Base-by-base conservation (phyloP, 2,888 invertebrate genomes). In the Hirtodrosophila trivittata region DNA sequence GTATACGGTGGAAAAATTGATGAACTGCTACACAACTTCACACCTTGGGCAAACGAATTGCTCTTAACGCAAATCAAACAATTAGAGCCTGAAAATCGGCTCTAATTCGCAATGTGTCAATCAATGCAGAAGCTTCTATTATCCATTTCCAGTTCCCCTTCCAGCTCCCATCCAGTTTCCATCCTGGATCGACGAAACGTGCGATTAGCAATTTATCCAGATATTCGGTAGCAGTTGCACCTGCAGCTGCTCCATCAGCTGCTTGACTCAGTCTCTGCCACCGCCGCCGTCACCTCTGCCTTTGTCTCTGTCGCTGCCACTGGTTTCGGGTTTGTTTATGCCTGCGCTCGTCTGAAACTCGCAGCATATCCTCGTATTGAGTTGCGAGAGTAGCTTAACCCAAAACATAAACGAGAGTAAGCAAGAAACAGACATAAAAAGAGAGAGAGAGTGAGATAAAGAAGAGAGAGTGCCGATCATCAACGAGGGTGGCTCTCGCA, bases 1-100 rank as follows among this genome's bases (percentile, higher is more conserved):
- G 65, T 86, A 80, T 86, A 80, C 80, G 63, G 56, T 43, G 65
- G 86, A 63, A 83, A 80, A 86, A 52, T 69, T 30, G 13, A 30
- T n/a, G 4, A 12, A 45, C 10, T 35, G 39, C 30, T 16, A 50
- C 16, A 45, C 30, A 55, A 39, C 30, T 45, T 49, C 56, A 41
- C 56, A 30, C 65, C 46, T 65, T 13, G 5, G 12, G 2, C 10
- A 4, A 4, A 12, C 4, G 18, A 33, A 33, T 12, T 33, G 13
- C 52, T 38, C 45, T 60, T 26, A 43, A 57, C 52, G 62, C 41
- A 50, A 58, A 83, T 86, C 70, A 73, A 83, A 72, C 78, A 80
- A 80, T 80, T 80, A 85, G 86, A 63, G 72, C 57, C 37, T 38
- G 57, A 14, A 37, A 66, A 54, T 54, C 47, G 43, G 33, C 33